Evolutionary conservation across 2,888 invertebrate species (phyloP), one percentile per base, ranked within the genome.

Genomic region (Nomada flava): DNA sequence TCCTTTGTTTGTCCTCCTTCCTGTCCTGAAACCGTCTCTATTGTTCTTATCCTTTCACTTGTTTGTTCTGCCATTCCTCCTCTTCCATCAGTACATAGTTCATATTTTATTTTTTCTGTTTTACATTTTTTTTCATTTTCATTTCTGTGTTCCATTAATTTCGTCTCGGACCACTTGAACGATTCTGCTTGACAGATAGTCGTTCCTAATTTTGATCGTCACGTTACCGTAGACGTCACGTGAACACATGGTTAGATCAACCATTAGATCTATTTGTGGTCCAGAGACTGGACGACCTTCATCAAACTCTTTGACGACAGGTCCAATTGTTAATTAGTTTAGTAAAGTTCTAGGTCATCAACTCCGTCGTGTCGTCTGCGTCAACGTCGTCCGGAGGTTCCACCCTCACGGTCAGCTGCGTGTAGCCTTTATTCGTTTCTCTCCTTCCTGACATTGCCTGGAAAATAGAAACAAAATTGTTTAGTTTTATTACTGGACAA

Each of bases 371-470:
- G 83, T 93, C 93, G 65, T 93, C 92, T 15, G 86, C 91, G 59
- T 93, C 93, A 18, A 85, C 86, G n/a, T 93, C 94, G 57, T 93
- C 93, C 26, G 91, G 86, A 20, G 92, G 92, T 71, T 94, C 94
- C 79, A 92, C 89, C 70, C 90, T 89, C 57, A 93, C 91, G 18
- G 93, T 90, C 57, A 93, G 84, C 69, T 93, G 92, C 63, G 92
- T 93, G 84, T 93, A 93, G 42, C 93, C 93, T 88, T 93, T 91
- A 47, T 86, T 90, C 47, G 91, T 85, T 76, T 93, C 92, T 75
- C 91, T 91, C 85, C 93, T 89, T 60, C 91, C 91, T 20, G 93
- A 92, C 76, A 92, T 88, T 15, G 92, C 89, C 93, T 93, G 79
- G 0, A 62, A 85, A 74, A 18, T 47, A 15, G 47, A 47, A 47